Evolutionary conservation across 2,888 invertebrate species (phyloP).

Genomic region (Electrophaes corylata): DNA sequence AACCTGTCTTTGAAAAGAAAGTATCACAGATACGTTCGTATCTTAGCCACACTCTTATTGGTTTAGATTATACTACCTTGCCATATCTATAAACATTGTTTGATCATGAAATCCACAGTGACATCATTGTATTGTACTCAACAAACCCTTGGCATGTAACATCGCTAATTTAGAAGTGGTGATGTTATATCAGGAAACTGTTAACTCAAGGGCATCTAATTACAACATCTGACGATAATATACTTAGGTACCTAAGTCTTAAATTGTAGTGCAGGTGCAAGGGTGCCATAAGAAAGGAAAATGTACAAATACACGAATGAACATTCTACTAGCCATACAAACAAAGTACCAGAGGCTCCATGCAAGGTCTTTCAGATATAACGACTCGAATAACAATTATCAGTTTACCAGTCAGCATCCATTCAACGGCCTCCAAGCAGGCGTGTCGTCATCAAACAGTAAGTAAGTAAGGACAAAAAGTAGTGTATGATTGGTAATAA

Average conservation of each 20-base stretch:
- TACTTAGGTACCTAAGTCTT: background rate
- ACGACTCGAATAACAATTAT: constrained; percentile 22
- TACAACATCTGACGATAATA: background rate
- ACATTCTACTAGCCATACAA: constrained; percentile 1
- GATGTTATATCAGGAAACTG: constrained; percentile 19
- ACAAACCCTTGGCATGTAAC: constrained; percentile 16
- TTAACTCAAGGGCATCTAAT: constrained; percentile 4
- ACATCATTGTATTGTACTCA: constrained; percentile 25
- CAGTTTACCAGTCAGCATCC: constrained; percentile 20
- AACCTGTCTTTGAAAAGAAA: constrained; percentile 40
- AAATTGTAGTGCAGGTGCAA: background rate
- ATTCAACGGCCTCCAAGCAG: constrained; percentile 12
- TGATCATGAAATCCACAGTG: constrained; percentile 16
- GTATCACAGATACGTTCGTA: constrained; percentile 27
- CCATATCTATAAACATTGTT: constrained; percentile 4
- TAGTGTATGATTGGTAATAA: background rate
- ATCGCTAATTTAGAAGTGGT: constrained; percentile 16
- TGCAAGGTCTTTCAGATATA: constrained; percentile 24
- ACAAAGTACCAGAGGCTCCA: background rate
- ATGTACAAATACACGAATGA: background rate
- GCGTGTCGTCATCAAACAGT: constrained; percentile 22
- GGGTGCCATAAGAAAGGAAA: background rate
- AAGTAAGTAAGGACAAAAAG: constrained; percentile 3
- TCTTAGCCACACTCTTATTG: background rate
- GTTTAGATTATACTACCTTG: too few species aligned